These are phyloP conservation scores for Aramus guarauna DNA, from an alignment of 2,113 vertebrate genomes.

Conservation along the genomic window DNA sequence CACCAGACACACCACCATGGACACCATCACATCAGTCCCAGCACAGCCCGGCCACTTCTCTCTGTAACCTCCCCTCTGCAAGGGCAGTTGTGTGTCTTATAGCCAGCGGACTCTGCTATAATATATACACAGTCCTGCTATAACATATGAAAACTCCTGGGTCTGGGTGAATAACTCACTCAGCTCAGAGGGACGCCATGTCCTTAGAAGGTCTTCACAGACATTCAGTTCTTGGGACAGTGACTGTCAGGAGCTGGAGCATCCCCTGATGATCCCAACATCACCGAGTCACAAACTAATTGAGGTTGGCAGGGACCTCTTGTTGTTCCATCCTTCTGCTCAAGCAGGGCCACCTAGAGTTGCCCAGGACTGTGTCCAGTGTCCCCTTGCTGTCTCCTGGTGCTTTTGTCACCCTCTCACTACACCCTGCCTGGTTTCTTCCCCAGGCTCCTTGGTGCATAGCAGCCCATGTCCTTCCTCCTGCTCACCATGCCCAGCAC, in stretches of 20 bases:
- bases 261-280: neutral
- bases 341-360: neutral
- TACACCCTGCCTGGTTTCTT: neutral
- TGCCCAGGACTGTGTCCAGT: neutral
- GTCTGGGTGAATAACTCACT: neutral
- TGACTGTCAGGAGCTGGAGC: neutral
- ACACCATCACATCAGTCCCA: neutral
- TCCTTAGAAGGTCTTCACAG: neutral
- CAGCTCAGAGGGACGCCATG: neutral
- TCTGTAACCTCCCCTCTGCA: neutral
- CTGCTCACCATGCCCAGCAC: neutral
- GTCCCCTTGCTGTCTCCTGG: neutral
- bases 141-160: no score
- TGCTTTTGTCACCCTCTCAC: neutral
- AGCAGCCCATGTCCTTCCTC: neutral
- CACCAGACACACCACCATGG: neutral
- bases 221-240: neutral
- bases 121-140: neutral
- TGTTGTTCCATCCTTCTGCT: no score
- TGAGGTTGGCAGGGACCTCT: neutral
- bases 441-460: neutral
- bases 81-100: neutral
- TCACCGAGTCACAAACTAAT: no score
- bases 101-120: neutral
- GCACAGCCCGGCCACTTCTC: neutral